Percentiles rank a stretch among this genome's conserved stretches.
Conservation (phyloP, 2,113 vertebrate genomes). For the Atlantisia rogersi region DNA sequence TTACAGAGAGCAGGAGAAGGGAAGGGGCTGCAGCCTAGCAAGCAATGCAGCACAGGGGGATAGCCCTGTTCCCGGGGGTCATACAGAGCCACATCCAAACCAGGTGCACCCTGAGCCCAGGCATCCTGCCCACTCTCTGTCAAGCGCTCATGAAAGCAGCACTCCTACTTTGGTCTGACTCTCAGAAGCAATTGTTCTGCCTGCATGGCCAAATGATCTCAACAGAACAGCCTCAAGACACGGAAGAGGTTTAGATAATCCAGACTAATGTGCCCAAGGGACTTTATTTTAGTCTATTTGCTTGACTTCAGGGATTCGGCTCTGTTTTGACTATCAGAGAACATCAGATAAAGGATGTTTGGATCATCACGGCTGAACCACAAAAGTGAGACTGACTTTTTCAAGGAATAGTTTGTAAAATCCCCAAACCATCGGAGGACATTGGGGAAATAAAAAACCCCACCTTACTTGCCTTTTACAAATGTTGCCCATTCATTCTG, state of each 20-base stretch:
- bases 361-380: background rate
- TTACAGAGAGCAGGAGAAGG: background rate
- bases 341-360: fast-evolving
- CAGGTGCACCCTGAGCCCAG: background rate
- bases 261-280: background rate
- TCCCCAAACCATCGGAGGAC: background rate
- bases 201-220: fast-evolving
- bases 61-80: fast-evolving
- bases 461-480: background rate
- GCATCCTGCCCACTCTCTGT: background rate
- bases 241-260: background rate
- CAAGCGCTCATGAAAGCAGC: background rate
- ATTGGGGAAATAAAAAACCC: background rate
- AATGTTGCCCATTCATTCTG: background rate
- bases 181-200: background rate
- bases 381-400: background rate
- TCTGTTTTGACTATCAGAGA: background rate
- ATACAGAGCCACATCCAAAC: background rate
- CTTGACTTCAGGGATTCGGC: background rate
- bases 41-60: background rate
- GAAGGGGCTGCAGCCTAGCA: background rate
- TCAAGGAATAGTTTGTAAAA: background rate
- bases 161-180: background rate
- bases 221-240: background rate
- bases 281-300: background rate